Evolutionary conservation across 2,797 vertebrate genomes (phyloP), one percentile per base, ranked within the genome.

Genomic region (Falco cherrug): DNA sequence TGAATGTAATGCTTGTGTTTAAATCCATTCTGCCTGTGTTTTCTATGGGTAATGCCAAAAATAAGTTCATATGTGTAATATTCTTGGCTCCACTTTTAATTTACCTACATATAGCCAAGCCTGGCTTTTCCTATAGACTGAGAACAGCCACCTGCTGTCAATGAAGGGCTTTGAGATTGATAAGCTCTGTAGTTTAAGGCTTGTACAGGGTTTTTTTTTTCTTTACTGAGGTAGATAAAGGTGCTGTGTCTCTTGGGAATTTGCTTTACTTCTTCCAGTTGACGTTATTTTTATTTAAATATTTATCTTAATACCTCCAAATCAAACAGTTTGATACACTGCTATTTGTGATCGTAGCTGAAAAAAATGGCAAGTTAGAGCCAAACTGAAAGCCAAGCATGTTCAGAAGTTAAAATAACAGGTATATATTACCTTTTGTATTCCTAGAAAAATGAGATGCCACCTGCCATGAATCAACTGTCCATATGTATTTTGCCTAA

Each of bases 381-480:
- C 22, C 8, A 75, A 89, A 79, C 39, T 54, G 82, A 90, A 90
- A 90, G 68, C 65, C 48, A 76, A 9, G 37, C 26, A 4, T 8
- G 2, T 89, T 87, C 63, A 51, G 51, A 63, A 92, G 57, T 65
- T 54, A 81, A 91, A 93, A 82, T n/a, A 83, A 56, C 33, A 84
- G 71, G 24, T 93, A 51, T 65, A n/a, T 56, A n/a, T 76, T 94
- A 74, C 54, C 71, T 90, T 92, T 63, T 15, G 6, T 79, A 7
- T 65, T 78, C 51, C 60, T 79, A 79, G 77, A 86, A 83, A 63
- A 91, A 95, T 56, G 80, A 96, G 43, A n/a, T 54, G 71, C 68
- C 63, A 71, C 90, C 60, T 96, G 93, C 76, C 63, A 17, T 65
- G 88, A 91, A 74, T 92, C 89, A 84, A 6, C 82, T 94, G 94